Conservation (phyloP, 2,797 vertebrate genomes). For the Pseudopleuronectes americanus region DNA sequence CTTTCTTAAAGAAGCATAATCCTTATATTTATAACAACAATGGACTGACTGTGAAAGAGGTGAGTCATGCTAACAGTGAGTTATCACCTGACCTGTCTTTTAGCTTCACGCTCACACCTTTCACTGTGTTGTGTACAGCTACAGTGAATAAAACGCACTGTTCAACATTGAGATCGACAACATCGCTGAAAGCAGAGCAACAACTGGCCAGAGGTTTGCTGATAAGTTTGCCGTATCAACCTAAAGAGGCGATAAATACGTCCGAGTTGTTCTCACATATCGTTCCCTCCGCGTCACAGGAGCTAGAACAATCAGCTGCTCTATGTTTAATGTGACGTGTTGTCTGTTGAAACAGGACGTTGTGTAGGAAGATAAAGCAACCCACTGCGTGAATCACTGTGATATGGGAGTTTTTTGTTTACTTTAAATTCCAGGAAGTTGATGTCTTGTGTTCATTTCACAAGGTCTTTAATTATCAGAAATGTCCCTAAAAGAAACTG, state of each 20-base stretch:
- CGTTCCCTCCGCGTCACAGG: no score
- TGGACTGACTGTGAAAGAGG: background rate
- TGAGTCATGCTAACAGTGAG: background rate
- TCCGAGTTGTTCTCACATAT: background rate
- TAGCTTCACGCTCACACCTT: background rate
- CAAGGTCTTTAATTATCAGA: constrained; percentile 1
- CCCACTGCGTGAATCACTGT: background rate
- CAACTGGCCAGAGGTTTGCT: no score
- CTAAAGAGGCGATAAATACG: background rate
- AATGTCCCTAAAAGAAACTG: background rate
- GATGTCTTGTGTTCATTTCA: background rate
- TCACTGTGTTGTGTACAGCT: background rate
- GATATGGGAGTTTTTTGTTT: background rate
- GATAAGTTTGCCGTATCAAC: background rate
- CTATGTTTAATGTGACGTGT: background rate
- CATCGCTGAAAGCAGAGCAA: background rate
- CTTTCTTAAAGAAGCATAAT: background rate
- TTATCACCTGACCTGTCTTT: no score
- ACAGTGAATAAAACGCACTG: no score
- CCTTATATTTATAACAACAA: background rate
- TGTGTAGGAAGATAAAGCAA: background rate
- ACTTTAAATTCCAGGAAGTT: background rate
- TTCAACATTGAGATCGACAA: background rate
- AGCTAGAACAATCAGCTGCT: background rate
- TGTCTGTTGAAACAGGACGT: background rate